Evolutionary conservation across 2,888 invertebrate genomes (phyloP), one percentile per base, ranked within the genome.

Genomic region (Cynaeus angustus): DNA sequence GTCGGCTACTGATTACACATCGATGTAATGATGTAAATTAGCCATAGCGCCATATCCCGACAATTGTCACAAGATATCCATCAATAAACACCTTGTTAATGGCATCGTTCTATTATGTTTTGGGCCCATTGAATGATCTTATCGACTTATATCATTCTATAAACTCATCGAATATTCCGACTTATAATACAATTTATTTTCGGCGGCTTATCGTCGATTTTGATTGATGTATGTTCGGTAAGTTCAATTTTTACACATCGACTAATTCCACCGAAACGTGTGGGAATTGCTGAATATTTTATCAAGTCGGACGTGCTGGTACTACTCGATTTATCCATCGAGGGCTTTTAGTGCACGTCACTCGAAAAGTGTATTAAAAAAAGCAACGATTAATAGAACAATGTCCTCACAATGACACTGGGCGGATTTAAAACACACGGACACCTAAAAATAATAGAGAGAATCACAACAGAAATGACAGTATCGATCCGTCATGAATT

Each of bases 1-100:
- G n/a, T 33, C 33, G 7, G 59, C 59, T 46, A 28, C 45, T 59
- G 59, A 59, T 59, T 59, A 28, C 46, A 59, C 58, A 41, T 41
- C 38, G 58, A 12, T 28, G 28, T 59, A 59, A 59, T 50, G 61
- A 71, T 48, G 56, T 59, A 71, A 75, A 75, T 73, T 72, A 71
- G 72, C 66, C 62, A 56, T 72, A 73, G 71, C 68, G 69, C 69
- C 72, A 68, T 37, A 70, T 72, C 66, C 72, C 55, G 58, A 68
- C 68, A 73, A 75, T 77, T 74, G 74, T 75, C 73, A 71, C 72
- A 72, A 70, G 76, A 73, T 74, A 79, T 74, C 70, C 73, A 78
- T 78, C 77, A 72, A 76, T 74, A 75, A 74, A 74, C 74, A 75
- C 74, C 74, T 73, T 67, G 72, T 71, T 72, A 74, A 76, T 76